Evolutionary conservation across 2,888 invertebrate genomes (phyloP).

Genomic region (Parnassius apollo): DNA sequence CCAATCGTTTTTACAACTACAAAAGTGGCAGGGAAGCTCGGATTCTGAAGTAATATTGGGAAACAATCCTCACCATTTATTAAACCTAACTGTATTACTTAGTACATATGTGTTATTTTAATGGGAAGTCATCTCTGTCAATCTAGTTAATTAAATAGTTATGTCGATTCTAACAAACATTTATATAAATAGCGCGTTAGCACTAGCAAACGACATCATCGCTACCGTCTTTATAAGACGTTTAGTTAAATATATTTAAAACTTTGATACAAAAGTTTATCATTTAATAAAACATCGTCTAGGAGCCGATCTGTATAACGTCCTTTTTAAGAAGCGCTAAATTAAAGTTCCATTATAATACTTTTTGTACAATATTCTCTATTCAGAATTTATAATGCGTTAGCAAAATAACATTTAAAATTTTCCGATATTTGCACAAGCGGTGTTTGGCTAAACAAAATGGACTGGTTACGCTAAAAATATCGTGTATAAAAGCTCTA

Average conservation of each 20-base stretch:
- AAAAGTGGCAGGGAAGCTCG: slow-evolving; percentile 44
- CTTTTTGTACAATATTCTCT: slow-evolving; percentile 52
- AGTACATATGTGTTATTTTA: slow-evolving; percentile 7
- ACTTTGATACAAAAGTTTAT: slow-evolving; percentile 52
- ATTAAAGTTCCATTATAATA: slow-evolving; percentile 57
- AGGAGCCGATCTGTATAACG: slow-evolving; percentile 48
- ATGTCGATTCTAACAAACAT: slow-evolving; percentile 59
- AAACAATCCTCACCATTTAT: slow-evolving; percentile 37
- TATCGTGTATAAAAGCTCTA: slow-evolving; percentile 78
- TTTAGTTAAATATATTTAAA: slow-evolving; percentile 36
- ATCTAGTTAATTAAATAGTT: slow-evolving; percentile 52
- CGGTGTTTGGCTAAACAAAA: slow-evolving; percentile 79
- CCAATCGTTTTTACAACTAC: slow-evolving; percentile 30
- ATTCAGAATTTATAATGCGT: slow-evolving; percentile 61
- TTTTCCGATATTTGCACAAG: slow-evolving; percentile 67
- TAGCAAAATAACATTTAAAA: slow-evolving; percentile 74
- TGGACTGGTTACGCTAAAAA: slow-evolving; percentile 79
- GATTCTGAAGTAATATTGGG: slow-evolving; percentile 44
- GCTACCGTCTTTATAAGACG: slow-evolving; percentile 65
- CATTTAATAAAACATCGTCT: slow-evolving; percentile 39
- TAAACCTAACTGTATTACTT: slow-evolving; percentile 37
- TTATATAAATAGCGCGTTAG: slow-evolving; percentile 48
- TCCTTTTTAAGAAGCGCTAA: slow-evolving; percentile 58
- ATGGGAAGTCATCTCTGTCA: slow-evolving; percentile 57
- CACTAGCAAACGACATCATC: slow-evolving; percentile 53